Base-by-base conservation (phyloP, 2,888 invertebrate genomes). In the Drosophila maculinotata region DNA sequence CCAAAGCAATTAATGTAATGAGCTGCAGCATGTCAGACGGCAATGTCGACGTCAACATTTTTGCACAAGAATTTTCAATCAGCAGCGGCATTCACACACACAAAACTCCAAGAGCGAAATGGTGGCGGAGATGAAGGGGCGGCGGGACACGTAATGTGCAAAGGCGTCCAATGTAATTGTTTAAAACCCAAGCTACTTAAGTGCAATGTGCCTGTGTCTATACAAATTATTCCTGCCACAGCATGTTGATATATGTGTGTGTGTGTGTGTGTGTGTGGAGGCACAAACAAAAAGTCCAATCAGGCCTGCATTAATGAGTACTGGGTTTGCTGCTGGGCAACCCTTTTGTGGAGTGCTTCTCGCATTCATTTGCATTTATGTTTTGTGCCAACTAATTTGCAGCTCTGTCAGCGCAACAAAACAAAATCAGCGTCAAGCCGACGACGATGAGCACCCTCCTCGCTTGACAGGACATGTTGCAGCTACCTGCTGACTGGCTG, bases 1-100 rank as follows among this genome's bases (percentile, higher is more conserved):
- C 81, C 81, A 82, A 82, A 82, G 87, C 83, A 83, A 83, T 83
- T 83, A 83, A 83, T 83, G 83, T 87, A 83, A 83, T 83, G 87
- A 83, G 87, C 82, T 69, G 85, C 87, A 68, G 74, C 85, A 72
- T 81, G 86, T 87, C 85, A 73, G 78, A 48, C 66, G 52, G 63
- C 69, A 71, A 68, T 66, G 76, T 78, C 87, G 84, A 82, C 87
- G 84, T 80, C 84, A 78, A 80, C 84, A 87, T 87, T 87, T 87
- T 87, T 80, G 87, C 82, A 82, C 82, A 82, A 82, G 87, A 82
- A 82, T 82, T 82, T 82, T 82, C 81, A 82, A 82, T 87, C 87
- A 83, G 71, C 76, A 76, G 59, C 58, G 65, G 75, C 74, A 85
- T 75, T 79, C 67, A 71, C 42, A 42, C 52, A 53, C 60, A 60